Base-by-base conservation (phyloP, 2,113 vertebrate species). In the Tylochromis polylepis region DNA sequence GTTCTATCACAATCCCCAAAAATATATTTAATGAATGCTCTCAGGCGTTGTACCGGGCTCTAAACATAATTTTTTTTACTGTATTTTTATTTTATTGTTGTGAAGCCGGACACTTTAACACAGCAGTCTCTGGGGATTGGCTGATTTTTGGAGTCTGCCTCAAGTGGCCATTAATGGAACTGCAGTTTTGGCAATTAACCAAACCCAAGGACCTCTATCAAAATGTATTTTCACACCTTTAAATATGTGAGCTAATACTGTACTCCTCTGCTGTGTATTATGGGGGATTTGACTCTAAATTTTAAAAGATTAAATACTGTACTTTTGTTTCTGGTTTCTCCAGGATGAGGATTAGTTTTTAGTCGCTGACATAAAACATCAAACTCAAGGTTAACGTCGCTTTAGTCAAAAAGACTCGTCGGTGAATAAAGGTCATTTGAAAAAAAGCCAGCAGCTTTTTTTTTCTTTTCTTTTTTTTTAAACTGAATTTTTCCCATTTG, bases 51-150 rank as follows among this genome's bases (percentile, higher is more conserved):
- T 70, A 43, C 5, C n/a, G 10, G 36, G 3, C 38, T 24, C n/a
- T 27, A 43, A 70, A 46, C n/a, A 46, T 43, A 1, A 27, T 10
- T 43, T 70, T 10, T 43, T 70, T 24, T 24, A n/a, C 18, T 65
- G 36, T 6, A 6, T 43, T 70, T 70, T 70, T 70, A 43, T 43
- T 43, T 27, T 10, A 27, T 11, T 72, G 2, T 11, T 72, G 38
- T 72, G 22, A 27, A 11, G 41, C 3, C 24, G 0, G 3, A 46
- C 41, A 46, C 41, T 72, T 49, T 11, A 0, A 27, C 38, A 27
- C 14, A 72, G 38, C 14, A 7, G 67, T 72, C 41, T 46, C 22
- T 72, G 43, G 16, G 16, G 10, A n/a, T 46, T 72, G 22, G 43
- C 22, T 72, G 41, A 6, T 29, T 8, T 75, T 75, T 29, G 5